phyloP scores from a whole-genome alignment of 2,113 vertebrate species.

The Hippocampus mohnikei region DNA sequence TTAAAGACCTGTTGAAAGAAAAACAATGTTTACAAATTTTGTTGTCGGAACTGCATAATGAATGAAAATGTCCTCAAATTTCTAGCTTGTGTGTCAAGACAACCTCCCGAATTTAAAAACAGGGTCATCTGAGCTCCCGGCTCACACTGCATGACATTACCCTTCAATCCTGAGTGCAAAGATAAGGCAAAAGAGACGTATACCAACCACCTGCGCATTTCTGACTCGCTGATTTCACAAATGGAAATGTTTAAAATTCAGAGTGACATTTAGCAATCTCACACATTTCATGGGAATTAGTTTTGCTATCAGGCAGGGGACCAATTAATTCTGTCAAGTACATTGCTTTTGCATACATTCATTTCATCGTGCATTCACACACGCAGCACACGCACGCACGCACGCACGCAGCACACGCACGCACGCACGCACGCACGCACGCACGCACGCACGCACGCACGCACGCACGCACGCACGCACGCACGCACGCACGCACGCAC shows the following conservation, averaged over 20 bases:
- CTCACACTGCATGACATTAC: not conserved
- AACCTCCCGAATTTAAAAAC: not conserved
- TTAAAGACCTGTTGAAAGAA: slow-evolving; percentile 75
- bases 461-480: too few relatives aligned
- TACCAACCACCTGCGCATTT: not conserved
- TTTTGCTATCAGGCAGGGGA: slow-evolving; percentile 65
- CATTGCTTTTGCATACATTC: slow-evolving; percentile 64
- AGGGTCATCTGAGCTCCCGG: not conserved
- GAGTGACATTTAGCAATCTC: slow-evolving; percentile 71
- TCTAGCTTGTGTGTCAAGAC: not conserved
- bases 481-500: too few relatives aligned
- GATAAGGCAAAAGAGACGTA: not conserved
- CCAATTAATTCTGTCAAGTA: slow-evolving; percentile 72
- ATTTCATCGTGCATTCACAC: slow-evolving; percentile 45
- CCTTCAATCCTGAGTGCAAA: not conserved
- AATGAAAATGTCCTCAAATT: not conserved
- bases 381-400: slow-evolving; percentile 33
- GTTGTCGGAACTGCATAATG: not conserved
- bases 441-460: not conserved
- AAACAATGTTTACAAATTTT: slow-evolving; percentile 3
- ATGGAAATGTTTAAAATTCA: slow-evolving; percentile 46
- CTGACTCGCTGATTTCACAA: slow-evolving; percentile 19
- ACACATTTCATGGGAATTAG: slow-evolving; percentile 52
- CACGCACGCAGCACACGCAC: not conserved
- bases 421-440: slow-evolving; percentile 35